phyloP scores from a whole-genome alignment of 2,888 invertebrate species.

The Aphrophora alni region DNA sequence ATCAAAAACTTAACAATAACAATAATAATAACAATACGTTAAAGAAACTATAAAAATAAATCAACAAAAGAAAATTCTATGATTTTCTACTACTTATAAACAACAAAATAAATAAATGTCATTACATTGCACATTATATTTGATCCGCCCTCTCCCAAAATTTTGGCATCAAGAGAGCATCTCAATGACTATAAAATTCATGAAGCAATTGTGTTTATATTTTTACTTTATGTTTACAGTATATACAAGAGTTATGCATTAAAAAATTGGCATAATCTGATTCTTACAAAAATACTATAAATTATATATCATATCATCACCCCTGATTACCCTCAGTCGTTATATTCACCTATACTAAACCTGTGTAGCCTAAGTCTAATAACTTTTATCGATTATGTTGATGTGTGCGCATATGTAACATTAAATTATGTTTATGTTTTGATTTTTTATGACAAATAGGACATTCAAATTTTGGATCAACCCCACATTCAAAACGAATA shows the following conservation, averaged over 20 bases:
- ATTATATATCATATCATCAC: background rate
- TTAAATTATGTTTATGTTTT: slow-evolving; percentile 62
- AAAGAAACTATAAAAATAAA: background rate
- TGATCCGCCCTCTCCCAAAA: background rate
- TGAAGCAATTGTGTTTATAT: background rate
- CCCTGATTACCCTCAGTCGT: background rate
- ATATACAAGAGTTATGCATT: background rate
- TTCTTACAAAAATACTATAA: slow-evolving; percentile 14
- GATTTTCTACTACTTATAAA: background rate
- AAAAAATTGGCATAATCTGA: background rate
- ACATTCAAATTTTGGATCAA: slow-evolving; percentile 68
- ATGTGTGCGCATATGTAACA: slow-evolving; percentile 61
- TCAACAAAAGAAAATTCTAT: background rate
- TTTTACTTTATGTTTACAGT: background rate
- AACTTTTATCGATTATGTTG: slow-evolving; percentile 43
- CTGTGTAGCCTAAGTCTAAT: background rate
- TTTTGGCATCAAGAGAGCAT: background rate
- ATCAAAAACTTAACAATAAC: background rate
- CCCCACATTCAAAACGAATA: slow-evolving; percentile 66
- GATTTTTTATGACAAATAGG: slow-evolving; percentile 67
- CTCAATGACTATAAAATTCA: background rate
- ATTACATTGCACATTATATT: background rate
- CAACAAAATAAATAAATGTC: background rate
- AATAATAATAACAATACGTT: slow-evolving; percentile 9
- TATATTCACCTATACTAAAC: background rate